phyloP scores from a whole-genome alignment of 2,888 invertebrate genomes.

The Agapetus fuscipes region DNA sequence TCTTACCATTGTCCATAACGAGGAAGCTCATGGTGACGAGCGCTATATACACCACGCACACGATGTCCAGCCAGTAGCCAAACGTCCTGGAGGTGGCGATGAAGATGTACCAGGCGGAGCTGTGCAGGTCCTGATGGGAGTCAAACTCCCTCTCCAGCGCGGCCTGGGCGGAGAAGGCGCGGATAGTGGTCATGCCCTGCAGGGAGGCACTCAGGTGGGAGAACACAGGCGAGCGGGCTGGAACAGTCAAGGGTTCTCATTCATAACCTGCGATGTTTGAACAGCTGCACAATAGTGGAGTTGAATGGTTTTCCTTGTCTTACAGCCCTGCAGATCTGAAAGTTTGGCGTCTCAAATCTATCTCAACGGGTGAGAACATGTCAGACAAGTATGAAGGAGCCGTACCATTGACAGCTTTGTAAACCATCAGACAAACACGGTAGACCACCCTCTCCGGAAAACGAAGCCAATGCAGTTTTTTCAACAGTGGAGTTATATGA shows the following conservation, averaged over 20 bases:
- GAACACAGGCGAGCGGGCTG: slow-evolving; percentile 93
- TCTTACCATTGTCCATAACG: slow-evolving; percentile 34
- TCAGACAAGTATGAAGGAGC: too few species aligned
- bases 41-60: slow-evolving; percentile 79
- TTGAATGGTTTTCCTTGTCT: too few species aligned
- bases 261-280: too few species aligned
- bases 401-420: too few species aligned
- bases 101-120: slow-evolving; percentile 87
- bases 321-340: too few species aligned
- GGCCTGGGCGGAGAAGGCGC: slow-evolving; percentile 77
- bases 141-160: slow-evolving; percentile 73
- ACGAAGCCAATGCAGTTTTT: too few species aligned
- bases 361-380: too few species aligned
- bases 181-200: slow-evolving; percentile 83
- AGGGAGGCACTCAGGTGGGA: slow-evolving; percentile 83
- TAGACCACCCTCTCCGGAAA: too few species aligned
- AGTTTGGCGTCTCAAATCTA: too few species aligned
- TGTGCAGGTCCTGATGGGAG: slow-evolving; percentile 74
- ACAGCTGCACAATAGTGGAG: too few species aligned
- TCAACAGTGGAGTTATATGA: too few species aligned
- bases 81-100: slow-evolving; percentile 86
- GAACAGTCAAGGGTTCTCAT: slow-evolving; percentile 17
- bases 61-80: slow-evolving; percentile 84
- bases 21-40: slow-evolving; percentile 82
- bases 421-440: too few species aligned